Evolutionary conservation across 1,140 invertebrate genomes (phyloP).

Genomic region (Aphis craccivora): DNA sequence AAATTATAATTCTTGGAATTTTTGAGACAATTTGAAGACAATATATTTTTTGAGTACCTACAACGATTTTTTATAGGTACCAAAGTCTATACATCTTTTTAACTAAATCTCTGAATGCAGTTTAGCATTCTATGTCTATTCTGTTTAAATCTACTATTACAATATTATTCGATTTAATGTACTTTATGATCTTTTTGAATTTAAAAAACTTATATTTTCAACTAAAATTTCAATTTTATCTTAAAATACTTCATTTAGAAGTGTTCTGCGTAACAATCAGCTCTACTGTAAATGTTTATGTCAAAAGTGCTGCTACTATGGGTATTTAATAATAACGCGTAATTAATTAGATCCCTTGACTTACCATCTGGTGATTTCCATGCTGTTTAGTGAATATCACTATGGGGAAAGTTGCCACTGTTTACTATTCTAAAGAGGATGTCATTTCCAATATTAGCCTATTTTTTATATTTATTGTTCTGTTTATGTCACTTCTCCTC

Average conservation of each 20-base stretch:
- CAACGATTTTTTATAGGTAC: too few relatives aligned
- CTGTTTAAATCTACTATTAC: neutral
- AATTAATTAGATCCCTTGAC: conserved; percentile 59
- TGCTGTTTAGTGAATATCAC: conserved; percentile 43
- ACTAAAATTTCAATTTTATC: neutral
- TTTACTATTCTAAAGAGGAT: conserved; percentile 13
- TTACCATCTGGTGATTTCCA: conserved; percentile 60
- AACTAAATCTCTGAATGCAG: neutral
- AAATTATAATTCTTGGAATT: too few relatives aligned
- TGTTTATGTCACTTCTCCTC: neutral
- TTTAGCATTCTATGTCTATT: neutral
- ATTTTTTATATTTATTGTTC: neutral
- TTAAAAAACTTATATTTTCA: neutral
- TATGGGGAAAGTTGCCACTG: neutral
- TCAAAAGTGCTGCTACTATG: conserved; percentile 37
- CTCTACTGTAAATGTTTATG: conserved; percentile 53
- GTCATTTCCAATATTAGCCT: conserved; percentile 59
- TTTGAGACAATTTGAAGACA: too few relatives aligned
- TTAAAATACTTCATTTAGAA: conserved; percentile 46
- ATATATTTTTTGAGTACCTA: too few relatives aligned
- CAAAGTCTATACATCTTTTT: neutral
- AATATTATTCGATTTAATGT: neutral
- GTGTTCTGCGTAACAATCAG: conserved; percentile 58
- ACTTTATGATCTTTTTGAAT: neutral
- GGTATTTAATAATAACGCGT: conserved; percentile 16